Percentiles rank a stretch among this genome's conserved stretches.
Conservation (phyloP, 2,113 vertebrate genomes). For the Myrmecobius fasciatus region DNA sequence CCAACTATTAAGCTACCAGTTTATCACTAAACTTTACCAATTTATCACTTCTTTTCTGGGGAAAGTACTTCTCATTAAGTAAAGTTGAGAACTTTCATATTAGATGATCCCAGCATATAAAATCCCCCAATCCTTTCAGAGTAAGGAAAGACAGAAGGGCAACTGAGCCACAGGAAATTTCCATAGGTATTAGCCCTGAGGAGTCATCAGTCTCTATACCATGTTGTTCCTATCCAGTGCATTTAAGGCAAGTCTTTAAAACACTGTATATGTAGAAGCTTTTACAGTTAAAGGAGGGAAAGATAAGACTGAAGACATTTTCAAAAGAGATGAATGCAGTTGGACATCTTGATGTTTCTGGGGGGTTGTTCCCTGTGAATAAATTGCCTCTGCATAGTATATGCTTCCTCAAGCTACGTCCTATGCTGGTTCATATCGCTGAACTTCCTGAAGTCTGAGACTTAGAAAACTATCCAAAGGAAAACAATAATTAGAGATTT, state of each 20-base stretch:
- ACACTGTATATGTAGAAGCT: background rate
- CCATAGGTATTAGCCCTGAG: background rate
- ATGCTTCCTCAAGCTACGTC: background rate
- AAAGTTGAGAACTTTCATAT: background rate
- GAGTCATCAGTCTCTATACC: background rate
- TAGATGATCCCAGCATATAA: background rate
- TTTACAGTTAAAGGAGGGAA: background rate
- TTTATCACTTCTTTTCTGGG: background rate
- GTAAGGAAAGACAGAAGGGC: background rate
- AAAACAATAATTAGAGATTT: background rate
- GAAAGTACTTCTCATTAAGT: background rate
- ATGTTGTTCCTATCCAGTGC: background rate
- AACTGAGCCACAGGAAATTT: background rate
- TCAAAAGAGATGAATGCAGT: background rate
- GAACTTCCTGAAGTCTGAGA: background rate
- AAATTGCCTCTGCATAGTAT: background rate
- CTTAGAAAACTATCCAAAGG: background rate
- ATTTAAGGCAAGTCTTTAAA: background rate
- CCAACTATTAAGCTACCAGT: background rate
- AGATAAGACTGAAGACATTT: background rate
- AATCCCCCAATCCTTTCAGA: background rate
- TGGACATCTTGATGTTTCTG: background rate
- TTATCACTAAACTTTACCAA: background rate
- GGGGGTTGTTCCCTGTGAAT: background rate
- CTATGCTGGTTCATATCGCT: background rate